Conservation (phyloP, 2,797 vertebrate species). For the Microtus californicus region DNA sequence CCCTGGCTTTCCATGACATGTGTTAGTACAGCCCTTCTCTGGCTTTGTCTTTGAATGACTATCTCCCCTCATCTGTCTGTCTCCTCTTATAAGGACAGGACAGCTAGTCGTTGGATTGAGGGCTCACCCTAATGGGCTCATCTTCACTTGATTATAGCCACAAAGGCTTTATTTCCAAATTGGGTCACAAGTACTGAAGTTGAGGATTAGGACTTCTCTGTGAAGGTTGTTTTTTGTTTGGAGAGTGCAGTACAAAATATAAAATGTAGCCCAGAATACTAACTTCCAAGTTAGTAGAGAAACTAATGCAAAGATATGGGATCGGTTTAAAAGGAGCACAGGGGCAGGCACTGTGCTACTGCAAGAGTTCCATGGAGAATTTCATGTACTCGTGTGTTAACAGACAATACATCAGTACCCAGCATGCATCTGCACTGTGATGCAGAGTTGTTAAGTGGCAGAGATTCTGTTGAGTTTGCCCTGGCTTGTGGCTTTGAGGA, state of each 20-base stretch:
- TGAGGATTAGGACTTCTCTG: neutral
- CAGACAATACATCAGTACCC: neutral
- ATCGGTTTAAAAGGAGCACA: neutral
- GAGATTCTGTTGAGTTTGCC: neutral
- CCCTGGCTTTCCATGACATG: neutral
- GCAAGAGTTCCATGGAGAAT: neutral
- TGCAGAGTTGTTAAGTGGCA: neutral
- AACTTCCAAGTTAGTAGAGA: constrained; percentile 4
- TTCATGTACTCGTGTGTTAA: neutral
- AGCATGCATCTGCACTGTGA: neutral
- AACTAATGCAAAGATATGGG: neutral
- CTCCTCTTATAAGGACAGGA: constrained; percentile 45
- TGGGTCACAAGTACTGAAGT: neutral
- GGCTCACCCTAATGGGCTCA: constrained; percentile 2
- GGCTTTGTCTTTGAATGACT: constrained; percentile 2
- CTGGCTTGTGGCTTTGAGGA: constrained; percentile 1
- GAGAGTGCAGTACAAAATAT: neutral
- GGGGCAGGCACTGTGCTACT: neutral
- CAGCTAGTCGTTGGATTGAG: neutral
- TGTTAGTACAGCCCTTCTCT: neutral
- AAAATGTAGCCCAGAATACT: neutral
- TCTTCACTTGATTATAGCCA: neutral
- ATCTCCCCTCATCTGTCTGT: neutral
- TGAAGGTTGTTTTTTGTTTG: too few species aligned
- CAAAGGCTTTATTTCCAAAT: constrained; percentile 50